Percentiles rank a stretch among this genome's conserved stretches.
Conservation (phyloP, 1,140 invertebrate genomes). For the Hycleus cichorii region DNA sequence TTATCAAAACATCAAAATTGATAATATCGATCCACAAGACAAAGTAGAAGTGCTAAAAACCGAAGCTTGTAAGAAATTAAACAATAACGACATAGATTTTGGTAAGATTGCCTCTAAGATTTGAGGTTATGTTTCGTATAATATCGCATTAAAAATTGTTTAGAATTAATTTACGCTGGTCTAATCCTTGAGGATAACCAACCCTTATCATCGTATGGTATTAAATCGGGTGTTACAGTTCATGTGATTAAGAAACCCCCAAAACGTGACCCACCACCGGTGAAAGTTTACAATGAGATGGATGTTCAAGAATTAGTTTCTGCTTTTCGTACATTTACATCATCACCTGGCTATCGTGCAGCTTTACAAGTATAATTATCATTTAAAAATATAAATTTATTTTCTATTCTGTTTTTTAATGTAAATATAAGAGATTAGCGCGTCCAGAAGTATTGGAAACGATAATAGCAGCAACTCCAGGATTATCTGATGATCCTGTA, state of each 20-base stretch:
- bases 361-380: slow-evolving; percentile 42
- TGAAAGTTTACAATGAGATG: slow-evolving; percentile 39
- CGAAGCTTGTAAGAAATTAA: slow-evolving; percentile 40
- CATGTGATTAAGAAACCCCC: slow-evolving; percentile 46
- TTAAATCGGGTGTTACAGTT: slow-evolving; percentile 47
- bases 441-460: slow-evolving; percentile 48
- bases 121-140: slow-evolving; percentile 1
- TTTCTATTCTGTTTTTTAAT: neutral
- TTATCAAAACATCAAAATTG: slow-evolving; percentile 43
- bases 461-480: slow-evolving; percentile 47
- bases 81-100: slow-evolving; percentile 43
- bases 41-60: slow-evolving; percentile 45
- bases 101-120: slow-evolving; percentile 36
- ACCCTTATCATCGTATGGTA: slow-evolving; percentile 42
- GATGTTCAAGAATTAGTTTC: slow-evolving; percentile 43
- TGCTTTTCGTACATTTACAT: slow-evolving; percentile 44
- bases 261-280: slow-evolving; percentile 24
- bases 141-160: slow-evolving; percentile 1
- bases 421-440: slow-evolving; percentile 42
- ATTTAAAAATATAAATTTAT: slow-evolving; percentile 1
- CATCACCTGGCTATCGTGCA: slow-evolving; percentile 41
- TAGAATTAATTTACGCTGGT: slow-evolving; percentile 50
- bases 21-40: slow-evolving; percentile 43
- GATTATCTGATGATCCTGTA: slow-evolving; percentile 46
- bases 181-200: slow-evolving; percentile 46